phyloP scores from a whole-genome alignment of 23 tunicate species.

The Phallusia fumigata region DNA sequence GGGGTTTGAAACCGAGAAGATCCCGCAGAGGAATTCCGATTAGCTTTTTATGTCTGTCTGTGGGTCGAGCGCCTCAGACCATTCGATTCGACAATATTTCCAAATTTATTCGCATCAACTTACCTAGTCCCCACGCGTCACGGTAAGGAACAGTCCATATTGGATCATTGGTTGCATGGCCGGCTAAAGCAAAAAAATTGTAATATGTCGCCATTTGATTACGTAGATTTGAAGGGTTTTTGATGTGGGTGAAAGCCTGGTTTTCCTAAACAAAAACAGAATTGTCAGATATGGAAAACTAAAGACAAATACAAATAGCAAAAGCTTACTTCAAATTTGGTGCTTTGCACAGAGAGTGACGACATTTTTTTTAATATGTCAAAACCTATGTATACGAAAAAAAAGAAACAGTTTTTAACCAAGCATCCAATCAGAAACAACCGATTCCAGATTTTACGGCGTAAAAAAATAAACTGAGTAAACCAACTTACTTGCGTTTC shows the following conservation, averaged over 20 bases:
- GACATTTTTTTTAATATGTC: background rate
- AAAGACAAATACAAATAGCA: too few species aligned
- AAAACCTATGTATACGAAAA: background rate
- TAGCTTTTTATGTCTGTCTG: too few species aligned
- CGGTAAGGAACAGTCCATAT: slow-evolving; percentile 60
- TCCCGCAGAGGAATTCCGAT: too few species aligned
- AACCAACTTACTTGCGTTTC: slow-evolving; percentile 34
- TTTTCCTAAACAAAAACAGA: background rate
- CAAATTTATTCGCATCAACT: too few species aligned
- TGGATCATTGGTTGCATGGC: slow-evolving; percentile 19
- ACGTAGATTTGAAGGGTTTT: slow-evolving; percentile 16
- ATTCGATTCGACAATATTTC: too few species aligned
- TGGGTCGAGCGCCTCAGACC: too few species aligned
- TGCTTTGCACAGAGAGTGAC: background rate
- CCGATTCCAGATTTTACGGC: too few species aligned
- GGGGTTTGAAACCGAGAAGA: too few species aligned
- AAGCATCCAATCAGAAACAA: background rate
- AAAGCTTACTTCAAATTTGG: background rate
- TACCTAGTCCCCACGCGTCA: slow-evolving; percentile 54
- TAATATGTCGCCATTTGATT: slow-evolving; percentile 47
- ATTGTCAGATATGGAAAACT: background rate
- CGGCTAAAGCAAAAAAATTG: slow-evolving; percentile 25
- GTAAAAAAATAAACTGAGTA: too few species aligned
- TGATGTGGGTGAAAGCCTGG: slow-evolving; percentile 26
- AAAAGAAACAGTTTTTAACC: background rate